Percentiles rank a stretch among this genome's conserved stretches.
phyloP scores from a whole-genome alignment of 2,888 invertebrate genomes.

The Pharmacophagus antenor region DNA sequence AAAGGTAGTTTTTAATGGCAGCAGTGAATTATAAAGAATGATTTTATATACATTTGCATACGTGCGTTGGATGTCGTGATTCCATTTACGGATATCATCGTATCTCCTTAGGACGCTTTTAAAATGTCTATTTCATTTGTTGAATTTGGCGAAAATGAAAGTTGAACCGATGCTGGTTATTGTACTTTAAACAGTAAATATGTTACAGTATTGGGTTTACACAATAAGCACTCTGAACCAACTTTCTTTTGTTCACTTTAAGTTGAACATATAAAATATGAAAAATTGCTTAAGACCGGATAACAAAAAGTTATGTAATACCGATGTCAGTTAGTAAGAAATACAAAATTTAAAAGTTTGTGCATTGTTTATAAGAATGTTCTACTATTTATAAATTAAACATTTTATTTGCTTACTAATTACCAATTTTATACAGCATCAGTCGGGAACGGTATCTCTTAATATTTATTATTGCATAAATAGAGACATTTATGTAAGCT shows the following conservation, averaged over 20 bases:
- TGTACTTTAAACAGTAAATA: constrained; percentile 40
- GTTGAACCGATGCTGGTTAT: constrained; percentile 53
- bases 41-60: constrained; percentile 25
- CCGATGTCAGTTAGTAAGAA: neutral
- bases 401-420: neutral
- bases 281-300: neutral
- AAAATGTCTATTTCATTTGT: constrained; percentile 56
- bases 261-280: constrained; percentile 10
- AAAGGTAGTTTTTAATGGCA: constrained; percentile 45
- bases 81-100: constrained; percentile 45
- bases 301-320: neutral
- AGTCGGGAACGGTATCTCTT: neutral
- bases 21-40: constrained; percentile 26
- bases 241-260: constrained; percentile 34
- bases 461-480: neutral
- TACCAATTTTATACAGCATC: too few relatives aligned
- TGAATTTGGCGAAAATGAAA: constrained; percentile 62
- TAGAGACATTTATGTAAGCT: too few relatives aligned
- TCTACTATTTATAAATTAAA: neutral
- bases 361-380: neutral
- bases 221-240: constrained; percentile 36
- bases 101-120: constrained; percentile 52
- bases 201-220: constrained; percentile 35
- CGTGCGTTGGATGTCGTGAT: constrained; percentile 20
- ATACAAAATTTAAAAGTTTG: neutral